A percentile compares a stretch with the other conserved stretches of the same genome.
Conservation (phyloP, 2,113 vertebrate species). For the Ceyx margarethae region DNA sequence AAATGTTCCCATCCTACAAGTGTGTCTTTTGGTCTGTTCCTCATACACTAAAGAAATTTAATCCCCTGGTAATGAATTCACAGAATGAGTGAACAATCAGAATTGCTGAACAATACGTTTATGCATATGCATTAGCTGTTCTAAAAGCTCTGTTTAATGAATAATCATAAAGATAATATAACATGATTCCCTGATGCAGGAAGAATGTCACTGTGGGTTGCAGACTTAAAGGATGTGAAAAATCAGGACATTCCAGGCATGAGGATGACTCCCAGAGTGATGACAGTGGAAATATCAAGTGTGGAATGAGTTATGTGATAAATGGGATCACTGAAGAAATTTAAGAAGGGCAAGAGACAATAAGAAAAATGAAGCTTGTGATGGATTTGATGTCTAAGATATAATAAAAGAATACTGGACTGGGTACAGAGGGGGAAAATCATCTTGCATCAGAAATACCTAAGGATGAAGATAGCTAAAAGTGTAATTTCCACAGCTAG, state of each 20-base stretch:
- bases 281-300: not conserved
- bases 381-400: not conserved
- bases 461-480: not conserved
- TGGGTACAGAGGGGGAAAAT: not conserved
- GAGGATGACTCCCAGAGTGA: not conserved
- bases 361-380: not conserved
- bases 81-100: not conserved
- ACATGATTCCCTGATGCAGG: not conserved
- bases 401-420: not conserved
- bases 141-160: conserved; percentile 8
- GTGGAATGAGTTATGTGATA: not conserved
- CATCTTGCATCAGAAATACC: not conserved
- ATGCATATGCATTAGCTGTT: conserved; percentile 6
- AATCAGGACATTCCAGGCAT: not conserved
- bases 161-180: conserved; percentile 13
- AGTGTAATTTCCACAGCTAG: not conserved
- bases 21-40: not conserved
- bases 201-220: not conserved
- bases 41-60: not conserved
- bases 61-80: not conserved
- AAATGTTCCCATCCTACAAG: not conserved
- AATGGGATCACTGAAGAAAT: not conserved
- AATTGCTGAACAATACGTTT: not conserved
- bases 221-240: not conserved
- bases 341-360: not conserved